Conservation (phyloP, 92 coral and sea anemone genomes). For the Siderastrea siderea region DNA sequence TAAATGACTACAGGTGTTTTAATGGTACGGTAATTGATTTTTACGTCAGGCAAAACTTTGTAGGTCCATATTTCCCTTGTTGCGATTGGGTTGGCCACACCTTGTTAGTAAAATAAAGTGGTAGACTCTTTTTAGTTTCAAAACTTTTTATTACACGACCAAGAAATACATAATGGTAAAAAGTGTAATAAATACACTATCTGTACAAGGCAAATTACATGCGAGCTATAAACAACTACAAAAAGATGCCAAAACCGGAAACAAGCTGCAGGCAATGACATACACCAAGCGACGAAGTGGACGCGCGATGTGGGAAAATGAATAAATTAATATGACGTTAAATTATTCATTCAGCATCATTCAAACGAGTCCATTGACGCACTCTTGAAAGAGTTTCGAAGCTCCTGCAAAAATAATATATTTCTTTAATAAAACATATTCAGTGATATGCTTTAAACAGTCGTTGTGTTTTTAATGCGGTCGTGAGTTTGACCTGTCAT, state of each 20-base stretch:
- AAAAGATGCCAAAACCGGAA: background rate
- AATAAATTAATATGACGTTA: conserved; percentile 6
- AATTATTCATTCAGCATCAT: background rate
- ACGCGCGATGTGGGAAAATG: background rate
- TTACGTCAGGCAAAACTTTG: too few species aligned
- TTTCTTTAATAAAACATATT: background rate
- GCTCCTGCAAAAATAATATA: conserved; percentile 30
- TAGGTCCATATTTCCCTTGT: background rate
- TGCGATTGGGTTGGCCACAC: background rate
- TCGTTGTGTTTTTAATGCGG: background rate
- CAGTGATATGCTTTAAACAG: background rate
- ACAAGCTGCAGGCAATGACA: background rate
- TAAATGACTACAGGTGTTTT: too few species aligned
- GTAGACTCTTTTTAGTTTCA: background rate
- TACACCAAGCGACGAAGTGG: background rate
- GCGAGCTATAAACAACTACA: background rate
- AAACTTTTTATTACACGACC: conserved; percentile 9
- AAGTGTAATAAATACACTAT: background rate
- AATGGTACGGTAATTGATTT: too few species aligned
- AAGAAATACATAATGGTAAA: background rate
- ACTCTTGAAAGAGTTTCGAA: conserved; percentile 36
- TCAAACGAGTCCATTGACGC: background rate
- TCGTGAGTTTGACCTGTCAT: background rate
- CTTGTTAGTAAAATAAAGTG: background rate
- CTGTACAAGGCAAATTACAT: conserved; percentile 9